phyloP scores from a whole-genome alignment of 2,888 invertebrate genomes.

The Phania funesta region DNA sequence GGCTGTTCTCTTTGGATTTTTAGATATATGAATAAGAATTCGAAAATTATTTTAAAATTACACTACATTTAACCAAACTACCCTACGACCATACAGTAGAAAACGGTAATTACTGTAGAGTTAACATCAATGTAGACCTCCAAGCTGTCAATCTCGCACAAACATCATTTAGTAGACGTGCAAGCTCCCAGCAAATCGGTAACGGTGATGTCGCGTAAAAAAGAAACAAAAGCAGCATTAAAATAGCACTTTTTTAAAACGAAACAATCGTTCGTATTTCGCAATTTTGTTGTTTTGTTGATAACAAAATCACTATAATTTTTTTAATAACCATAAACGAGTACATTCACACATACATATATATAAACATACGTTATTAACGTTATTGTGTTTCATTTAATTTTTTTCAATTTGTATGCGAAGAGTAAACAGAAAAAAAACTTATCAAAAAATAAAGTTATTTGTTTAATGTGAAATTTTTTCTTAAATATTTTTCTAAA shows the following conservation, averaged over 20 bases:
- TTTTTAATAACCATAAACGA: conserved; percentile 59
- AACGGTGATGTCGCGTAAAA: conserved; percentile 30
- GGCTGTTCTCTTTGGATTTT: too few species aligned
- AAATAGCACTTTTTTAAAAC: conserved; percentile 17
- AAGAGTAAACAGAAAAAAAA: background rate
- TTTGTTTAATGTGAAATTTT: conserved; percentile 18
- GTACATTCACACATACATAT: conserved; percentile 10
- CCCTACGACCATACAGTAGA: too few species aligned
- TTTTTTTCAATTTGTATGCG: background rate
- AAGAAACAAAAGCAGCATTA: conserved; percentile 3
- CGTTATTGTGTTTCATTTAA: conserved; percentile 9
- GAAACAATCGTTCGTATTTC: conserved; percentile 32
- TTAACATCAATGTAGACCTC: conserved; percentile 8
- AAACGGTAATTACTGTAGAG: background rate
- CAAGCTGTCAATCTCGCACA: conserved; percentile 42
- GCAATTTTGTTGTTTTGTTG: conserved; percentile 6
- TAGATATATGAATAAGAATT: too few species aligned
- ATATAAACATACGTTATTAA: background rate
- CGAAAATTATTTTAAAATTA: too few species aligned
- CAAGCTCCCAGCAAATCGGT: conserved; percentile 61
- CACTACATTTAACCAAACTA: too few species aligned
- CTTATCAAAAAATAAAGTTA: conserved; percentile 22
- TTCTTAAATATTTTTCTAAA: background rate
- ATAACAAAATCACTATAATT: conserved; percentile 62
- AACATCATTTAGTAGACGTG: conserved; percentile 61